Percentiles rank a stretch among this genome's conserved stretches.
These are phyloP conservation scores for Nemurella pictetii DNA, from an alignment of 2,888 invertebrate genomes.

Conservation along the genomic window DNA sequence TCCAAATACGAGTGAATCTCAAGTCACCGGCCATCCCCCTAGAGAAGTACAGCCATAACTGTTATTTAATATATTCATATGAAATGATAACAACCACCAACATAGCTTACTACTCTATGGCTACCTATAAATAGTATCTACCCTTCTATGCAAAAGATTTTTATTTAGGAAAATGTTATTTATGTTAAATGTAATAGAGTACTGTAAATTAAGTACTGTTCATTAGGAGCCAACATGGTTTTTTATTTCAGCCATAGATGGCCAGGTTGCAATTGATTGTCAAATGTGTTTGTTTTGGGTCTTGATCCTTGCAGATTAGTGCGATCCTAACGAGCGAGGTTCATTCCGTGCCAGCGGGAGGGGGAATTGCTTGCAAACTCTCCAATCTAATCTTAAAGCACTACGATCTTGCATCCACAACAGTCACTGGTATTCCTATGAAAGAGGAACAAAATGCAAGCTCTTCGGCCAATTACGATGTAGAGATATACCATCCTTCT, in stretches of 20 bases:
- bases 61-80: too few relatives aligned
- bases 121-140: too few relatives aligned
- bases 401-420: conserved; percentile 91
- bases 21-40: conserved; percentile 47
- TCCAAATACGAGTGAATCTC: conserved; percentile 65
- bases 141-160: too few relatives aligned
- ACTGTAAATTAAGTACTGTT: neutral
- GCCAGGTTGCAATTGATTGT: conserved; percentile 31
- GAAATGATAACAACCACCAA: too few relatives aligned
- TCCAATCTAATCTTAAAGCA: conserved; percentile 79
- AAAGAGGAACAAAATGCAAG: conserved; percentile 99
- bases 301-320: conserved; percentile 61
- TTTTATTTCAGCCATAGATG: neutral
- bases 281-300: neutral
- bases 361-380: conserved; percentile 69
- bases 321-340: conserved; percentile 76
- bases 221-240: neutral
- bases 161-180: too few relatives aligned
- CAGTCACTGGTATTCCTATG: conserved; percentile 99
- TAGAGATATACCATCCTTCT: conserved; percentile 90
- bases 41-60: too few relatives aligned
- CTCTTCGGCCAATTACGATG: conserved; percentile 97
- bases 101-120: too few relatives aligned
- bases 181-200: too few relatives aligned
- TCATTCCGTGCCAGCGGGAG: conserved; percentile 67